Evolutionary conservation across 2,888 invertebrate genomes (phyloP).

Genomic region (Xylota sylvarum): DNA sequence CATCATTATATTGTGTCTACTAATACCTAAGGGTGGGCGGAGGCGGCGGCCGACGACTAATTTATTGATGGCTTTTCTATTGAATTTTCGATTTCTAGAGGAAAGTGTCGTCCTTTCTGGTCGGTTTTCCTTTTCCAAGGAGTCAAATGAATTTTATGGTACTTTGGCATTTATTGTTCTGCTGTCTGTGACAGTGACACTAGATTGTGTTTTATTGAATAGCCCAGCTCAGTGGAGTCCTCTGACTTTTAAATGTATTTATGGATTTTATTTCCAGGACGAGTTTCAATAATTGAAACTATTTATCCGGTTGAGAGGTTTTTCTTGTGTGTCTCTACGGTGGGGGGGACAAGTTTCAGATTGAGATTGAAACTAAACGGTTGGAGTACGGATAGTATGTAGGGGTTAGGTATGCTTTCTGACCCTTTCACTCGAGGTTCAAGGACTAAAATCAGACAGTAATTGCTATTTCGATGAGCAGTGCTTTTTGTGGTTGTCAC

Average conservation of each 20-base stretch:
- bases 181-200: slow-evolving; percentile 47
- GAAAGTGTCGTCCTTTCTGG: neutral
- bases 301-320: neutral
- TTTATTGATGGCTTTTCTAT: slow-evolving; percentile 60
- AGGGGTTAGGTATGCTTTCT: too few relatives aligned
- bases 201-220: slow-evolving; percentile 42
- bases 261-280: neutral
- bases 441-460: too few relatives aligned
- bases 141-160: slow-evolving; percentile 41
- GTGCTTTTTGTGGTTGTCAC: too few relatives aligned
- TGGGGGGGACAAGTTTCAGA: neutral
- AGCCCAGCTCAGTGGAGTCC: neutral
- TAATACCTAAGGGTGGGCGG: neutral
- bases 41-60: slow-evolving; percentile 19
- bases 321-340: neutral
- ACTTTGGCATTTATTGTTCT: slow-evolving; percentile 37
- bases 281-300: neutral
- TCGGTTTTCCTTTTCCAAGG: neutral
- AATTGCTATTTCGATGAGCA: too few relatives aligned
- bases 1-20: slow-evolving; percentile 30
- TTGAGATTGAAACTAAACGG: neutral
- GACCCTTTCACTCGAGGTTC: too few relatives aligned
- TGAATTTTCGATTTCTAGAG: slow-evolving; percentile 39
- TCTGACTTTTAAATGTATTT: slow-evolving; percentile 4
- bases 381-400: too few relatives aligned